Conservation (phyloP, 2,113 vertebrate genomes). For the Thalassoma bifasciatum region DNA sequence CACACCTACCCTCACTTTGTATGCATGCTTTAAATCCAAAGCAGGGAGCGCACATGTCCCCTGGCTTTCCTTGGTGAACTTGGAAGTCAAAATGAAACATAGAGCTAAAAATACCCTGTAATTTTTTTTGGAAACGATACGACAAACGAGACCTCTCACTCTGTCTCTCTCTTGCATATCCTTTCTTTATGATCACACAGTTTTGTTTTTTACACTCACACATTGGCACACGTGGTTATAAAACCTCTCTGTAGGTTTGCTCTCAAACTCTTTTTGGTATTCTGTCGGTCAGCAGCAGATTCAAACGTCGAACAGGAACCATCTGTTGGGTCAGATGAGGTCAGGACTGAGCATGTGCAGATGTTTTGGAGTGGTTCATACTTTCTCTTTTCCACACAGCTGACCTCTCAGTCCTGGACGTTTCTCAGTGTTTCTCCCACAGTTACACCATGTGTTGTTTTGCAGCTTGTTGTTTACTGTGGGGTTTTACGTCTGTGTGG, state of each 20-base stretch:
- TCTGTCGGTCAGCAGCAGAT: constrained; percentile 5
- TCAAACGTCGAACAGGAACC: not conserved
- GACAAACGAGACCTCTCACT: not conserved
- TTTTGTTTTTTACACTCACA: not conserved
- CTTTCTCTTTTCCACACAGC: not conserved
- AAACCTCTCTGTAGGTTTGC: not conserved
- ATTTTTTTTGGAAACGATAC: not conserved
- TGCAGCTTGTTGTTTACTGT: too few species aligned
- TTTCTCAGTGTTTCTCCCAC: not conserved
- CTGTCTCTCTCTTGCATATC: not conserved
- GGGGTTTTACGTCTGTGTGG: too few species aligned
- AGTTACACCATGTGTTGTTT: too few species aligned
- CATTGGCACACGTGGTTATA: not conserved
- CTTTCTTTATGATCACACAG: not conserved
- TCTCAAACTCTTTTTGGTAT: not conserved
- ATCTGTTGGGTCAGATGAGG: constrained; percentile 2
- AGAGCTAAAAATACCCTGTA: too few species aligned
- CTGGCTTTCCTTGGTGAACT: too few species aligned
- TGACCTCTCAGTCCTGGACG: not conserved
- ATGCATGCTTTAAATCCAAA: too few species aligned
- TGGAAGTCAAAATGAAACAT: too few species aligned
- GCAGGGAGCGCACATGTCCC: too few species aligned
- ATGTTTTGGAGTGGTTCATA: not conserved
- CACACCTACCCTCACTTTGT: too few species aligned
- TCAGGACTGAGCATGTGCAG: constrained; percentile 10